Conservation (phyloP, 2,888 invertebrate species). For the Andrena minutula region DNA sequence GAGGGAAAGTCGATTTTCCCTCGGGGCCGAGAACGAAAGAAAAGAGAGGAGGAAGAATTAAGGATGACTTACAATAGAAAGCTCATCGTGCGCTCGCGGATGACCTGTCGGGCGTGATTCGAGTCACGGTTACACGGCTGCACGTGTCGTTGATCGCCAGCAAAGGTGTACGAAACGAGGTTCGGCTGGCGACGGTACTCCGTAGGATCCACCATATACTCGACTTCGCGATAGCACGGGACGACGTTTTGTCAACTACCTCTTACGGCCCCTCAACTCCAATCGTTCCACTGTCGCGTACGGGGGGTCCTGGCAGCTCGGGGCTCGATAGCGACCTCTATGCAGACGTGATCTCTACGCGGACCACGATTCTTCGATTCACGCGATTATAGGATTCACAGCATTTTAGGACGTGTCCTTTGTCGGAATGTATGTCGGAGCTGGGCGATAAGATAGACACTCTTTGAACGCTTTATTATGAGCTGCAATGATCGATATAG, state of each 20-base stretch:
- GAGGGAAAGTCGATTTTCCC: slow-evolving; percentile 45
- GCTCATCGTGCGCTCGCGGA: slow-evolving; percentile 80
- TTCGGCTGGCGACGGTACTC: slow-evolving; percentile 1
- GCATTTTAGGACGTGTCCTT: not conserved
- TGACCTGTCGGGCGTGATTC: slow-evolving; percentile 58
- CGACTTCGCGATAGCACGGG: slow-evolving; percentile 28
- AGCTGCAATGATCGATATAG: slow-evolving; percentile 31
- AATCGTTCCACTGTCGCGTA: slow-evolving; percentile 43
- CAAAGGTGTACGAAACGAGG: slow-evolving; percentile 1
- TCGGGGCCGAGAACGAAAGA: slow-evolving; percentile 40
- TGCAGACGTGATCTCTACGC: slow-evolving; percentile 44
- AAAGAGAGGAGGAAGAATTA: slow-evolving; percentile 30
- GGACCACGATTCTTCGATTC: slow-evolving; percentile 24
- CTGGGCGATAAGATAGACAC: not conserved
- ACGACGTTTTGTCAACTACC: slow-evolving; percentile 66
- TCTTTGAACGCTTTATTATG: slow-evolving; percentile 13
- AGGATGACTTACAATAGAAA: slow-evolving; percentile 83
- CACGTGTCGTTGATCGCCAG: slow-evolving; percentile 46
- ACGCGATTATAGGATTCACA: not conserved
- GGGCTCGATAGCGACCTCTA: slow-evolving; percentile 50
- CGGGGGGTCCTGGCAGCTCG: slow-evolving; percentile 42
- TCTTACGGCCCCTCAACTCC: slow-evolving; percentile 53
- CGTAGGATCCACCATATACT: slow-evolving; percentile 40
- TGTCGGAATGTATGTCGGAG: not conserved
- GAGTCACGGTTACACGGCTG: slow-evolving; percentile 36